These are phyloP conservation scores for Chaitophorus viminalis DNA, from an alignment of 2,888 invertebrate genomes.

Conservation along the genomic window DNA sequence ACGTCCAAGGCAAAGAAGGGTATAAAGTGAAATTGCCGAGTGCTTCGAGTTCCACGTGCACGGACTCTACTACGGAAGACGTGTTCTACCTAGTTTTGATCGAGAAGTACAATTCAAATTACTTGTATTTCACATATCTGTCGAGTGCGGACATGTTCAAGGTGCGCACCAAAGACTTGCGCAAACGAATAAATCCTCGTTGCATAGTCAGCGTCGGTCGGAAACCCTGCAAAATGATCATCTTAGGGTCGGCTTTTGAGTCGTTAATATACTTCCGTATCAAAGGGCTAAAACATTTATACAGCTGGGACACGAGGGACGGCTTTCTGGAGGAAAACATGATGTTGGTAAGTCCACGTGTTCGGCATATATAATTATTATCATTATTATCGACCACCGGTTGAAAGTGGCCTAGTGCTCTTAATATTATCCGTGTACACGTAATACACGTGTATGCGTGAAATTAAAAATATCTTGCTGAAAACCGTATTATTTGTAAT, in stretches of 20 bases:
- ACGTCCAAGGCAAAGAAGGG: slow-evolving; percentile 71
- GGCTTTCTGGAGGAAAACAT: slow-evolving; percentile 65
- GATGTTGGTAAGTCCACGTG: slow-evolving; percentile 63
- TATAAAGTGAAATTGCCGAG: slow-evolving; percentile 75
- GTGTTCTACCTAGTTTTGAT: slow-evolving; percentile 76
- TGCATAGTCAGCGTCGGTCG: slow-evolving; percentile 70
- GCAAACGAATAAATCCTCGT: slow-evolving; percentile 67
- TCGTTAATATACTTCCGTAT: slow-evolving; percentile 65
- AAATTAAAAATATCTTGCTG: too few relatives aligned
- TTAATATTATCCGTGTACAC: too few relatives aligned
- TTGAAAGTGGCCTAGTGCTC: too few relatives aligned
- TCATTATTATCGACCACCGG: too few relatives aligned
- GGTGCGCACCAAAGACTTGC: slow-evolving; percentile 74
- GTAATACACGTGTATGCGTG: too few relatives aligned
- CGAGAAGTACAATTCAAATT: slow-evolving; percentile 70
- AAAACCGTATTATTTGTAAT: too few relatives aligned
- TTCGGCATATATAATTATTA: too few relatives aligned
- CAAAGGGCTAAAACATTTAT: slow-evolving; percentile 72
- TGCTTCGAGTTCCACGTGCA: slow-evolving; percentile 69
- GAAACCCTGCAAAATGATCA: slow-evolving; percentile 72
- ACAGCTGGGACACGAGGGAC: slow-evolving; percentile 73
- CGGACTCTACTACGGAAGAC: slow-evolving; percentile 67
- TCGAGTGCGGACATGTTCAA: slow-evolving; percentile 74
- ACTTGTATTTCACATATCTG: slow-evolving; percentile 72
- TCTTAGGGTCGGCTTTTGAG: slow-evolving; percentile 73